phyloP scores from a whole-genome alignment of 2,888 invertebrate genomes.

The Kryphioiulus occultus region DNA sequence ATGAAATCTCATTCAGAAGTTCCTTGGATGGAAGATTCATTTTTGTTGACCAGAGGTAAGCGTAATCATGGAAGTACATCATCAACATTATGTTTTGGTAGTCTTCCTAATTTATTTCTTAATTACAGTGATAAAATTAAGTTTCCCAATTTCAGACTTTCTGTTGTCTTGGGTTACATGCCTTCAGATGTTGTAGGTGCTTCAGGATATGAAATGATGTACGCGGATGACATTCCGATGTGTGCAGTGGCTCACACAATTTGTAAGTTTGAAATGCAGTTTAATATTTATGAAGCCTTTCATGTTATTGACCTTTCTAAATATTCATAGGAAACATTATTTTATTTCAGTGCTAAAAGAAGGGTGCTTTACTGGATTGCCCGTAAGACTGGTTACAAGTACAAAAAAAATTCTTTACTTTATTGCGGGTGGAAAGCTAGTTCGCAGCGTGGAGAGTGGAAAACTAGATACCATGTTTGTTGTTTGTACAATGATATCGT shows the following conservation, averaged over 20 bases:
- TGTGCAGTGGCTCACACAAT: constrained; percentile 85
- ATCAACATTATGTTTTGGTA: too few species aligned
- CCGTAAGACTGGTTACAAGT: constrained; percentile 37
- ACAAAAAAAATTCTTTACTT: constrained; percentile 39
- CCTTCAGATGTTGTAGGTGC: constrained; percentile 86
- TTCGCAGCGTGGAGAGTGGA: constrained; percentile 44
- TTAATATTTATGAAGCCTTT: too few species aligned
- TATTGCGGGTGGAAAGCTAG: constrained; percentile 15
- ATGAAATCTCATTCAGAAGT: constrained; percentile 90
- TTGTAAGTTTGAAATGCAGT: constrained; percentile 70
- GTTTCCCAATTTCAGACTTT: constrained; percentile 69
- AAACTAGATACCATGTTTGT: constrained; percentile 38
- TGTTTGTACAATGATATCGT: constrained; percentile 46
- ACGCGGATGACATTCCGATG: constrained; percentile 87
- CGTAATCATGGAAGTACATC: not conserved
- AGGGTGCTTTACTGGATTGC: constrained; percentile 32
- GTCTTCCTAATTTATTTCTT: constrained; percentile 52
- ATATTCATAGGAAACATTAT: not conserved
- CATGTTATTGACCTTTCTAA: too few species aligned
- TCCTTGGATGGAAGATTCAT: constrained; percentile 87
- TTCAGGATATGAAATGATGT: constrained; percentile 89
- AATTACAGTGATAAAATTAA: not conserved
- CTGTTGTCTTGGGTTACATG: constrained; percentile 87
- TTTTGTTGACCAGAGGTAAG: constrained; percentile 79
- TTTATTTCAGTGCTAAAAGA: constrained; percentile 41